phyloP scores from a whole-genome alignment of 2,113 vertebrate species.

The Pelodiscus sinensis region DNA sequence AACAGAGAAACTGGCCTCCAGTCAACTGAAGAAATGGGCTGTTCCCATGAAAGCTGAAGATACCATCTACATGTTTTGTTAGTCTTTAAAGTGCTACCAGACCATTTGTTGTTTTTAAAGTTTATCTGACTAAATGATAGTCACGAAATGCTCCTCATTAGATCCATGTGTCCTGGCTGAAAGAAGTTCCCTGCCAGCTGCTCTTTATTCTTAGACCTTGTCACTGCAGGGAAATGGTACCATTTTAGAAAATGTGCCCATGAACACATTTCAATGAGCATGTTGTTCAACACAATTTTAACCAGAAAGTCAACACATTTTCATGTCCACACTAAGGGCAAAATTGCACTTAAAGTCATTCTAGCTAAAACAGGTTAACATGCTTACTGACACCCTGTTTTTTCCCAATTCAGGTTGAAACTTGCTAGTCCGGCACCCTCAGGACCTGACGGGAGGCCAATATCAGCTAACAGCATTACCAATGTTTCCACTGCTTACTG shows the following conservation, averaged over 20 bases:
- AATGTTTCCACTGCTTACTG: too few species aligned
- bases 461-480: too few species aligned
- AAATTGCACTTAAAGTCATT: background rate
- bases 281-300: background rate
- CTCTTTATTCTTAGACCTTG: background rate
- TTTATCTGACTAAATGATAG: background rate
- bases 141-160: background rate
- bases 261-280: background rate
- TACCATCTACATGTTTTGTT: too few species aligned
- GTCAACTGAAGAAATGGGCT: too few species aligned
- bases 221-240: rapidly evolving
- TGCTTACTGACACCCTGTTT: background rate
- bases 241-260: background rate
- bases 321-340: background rate
- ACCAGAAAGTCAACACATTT: background rate
- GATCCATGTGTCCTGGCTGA: background rate
- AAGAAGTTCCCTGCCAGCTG: background rate
- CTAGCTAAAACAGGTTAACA: background rate
- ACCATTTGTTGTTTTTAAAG: too few species aligned
- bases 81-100: too few species aligned
- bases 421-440: too few species aligned
- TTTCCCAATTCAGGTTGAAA: background rate
- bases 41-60: too few species aligned
- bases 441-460: too few species aligned
- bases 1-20: background rate